Evolutionary conservation across 37 sponge, comb jelly and placozoan genomes (phyloP).

Genomic region (Ianthella basta): DNA sequence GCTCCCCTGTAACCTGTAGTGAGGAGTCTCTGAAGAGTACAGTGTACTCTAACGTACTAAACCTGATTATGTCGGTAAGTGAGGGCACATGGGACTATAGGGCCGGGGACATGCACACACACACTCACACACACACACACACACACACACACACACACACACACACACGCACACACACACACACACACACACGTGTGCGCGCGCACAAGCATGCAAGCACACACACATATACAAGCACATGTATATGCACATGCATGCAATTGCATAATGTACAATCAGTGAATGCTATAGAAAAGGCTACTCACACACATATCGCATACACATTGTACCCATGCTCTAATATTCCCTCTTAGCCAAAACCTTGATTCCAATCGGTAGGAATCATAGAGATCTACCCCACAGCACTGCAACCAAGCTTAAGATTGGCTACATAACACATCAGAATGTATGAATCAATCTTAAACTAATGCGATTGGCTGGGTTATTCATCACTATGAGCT

Average conservation of each 20-base stretch:
- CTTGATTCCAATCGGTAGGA: too few relatives aligned
- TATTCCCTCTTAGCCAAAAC: too few relatives aligned
- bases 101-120: slow-evolving; percentile 1
- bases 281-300: too few relatives aligned
- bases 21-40: slow-evolving; percentile 24
- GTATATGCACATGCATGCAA: slow-evolving; percentile 16
- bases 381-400: too few relatives aligned
- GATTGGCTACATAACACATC: too few relatives aligned
- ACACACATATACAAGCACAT: slow-evolving; percentile 11
- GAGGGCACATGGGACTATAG: background rate
- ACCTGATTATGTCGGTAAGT: background rate
- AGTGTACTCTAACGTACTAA: slow-evolving; percentile 16
- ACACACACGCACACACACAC: slow-evolving; percentile 36
- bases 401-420: too few relatives aligned
- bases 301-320: too few relatives aligned
- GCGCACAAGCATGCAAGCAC: slow-evolving; percentile 5
- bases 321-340: too few relatives aligned
- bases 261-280: too few relatives aligned
- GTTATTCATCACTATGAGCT: too few relatives aligned
- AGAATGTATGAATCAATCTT: too few relatives aligned
- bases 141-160: slow-evolving; percentile 39
- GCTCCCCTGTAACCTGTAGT: background rate
- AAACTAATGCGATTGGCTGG: too few relatives aligned
- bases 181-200: slow-evolving; percentile 23
- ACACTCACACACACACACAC: slow-evolving; percentile 32